A percentile compares a stretch with the other conserved stretches of the same genome.
Evolutionary conservation across 2,888 invertebrate species (phyloP).

Genomic region (Andrena praecox): DNA sequence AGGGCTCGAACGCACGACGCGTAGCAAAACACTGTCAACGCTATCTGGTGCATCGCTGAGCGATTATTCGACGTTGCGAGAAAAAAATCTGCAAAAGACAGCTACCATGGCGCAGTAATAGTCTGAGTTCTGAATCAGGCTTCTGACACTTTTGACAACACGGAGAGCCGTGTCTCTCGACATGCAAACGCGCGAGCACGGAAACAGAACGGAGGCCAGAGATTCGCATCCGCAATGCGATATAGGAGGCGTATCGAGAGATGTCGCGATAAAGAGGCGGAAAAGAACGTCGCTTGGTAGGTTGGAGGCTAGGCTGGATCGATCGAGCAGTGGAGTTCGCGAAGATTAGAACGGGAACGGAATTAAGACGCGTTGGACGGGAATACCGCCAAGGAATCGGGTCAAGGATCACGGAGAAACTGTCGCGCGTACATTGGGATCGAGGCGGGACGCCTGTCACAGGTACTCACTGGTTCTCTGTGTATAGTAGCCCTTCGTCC

Average conservation of each 20-base stretch:
- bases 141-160: background rate
- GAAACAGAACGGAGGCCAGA: no score
- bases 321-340: conserved; percentile 39
- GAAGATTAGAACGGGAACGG: conserved; percentile 39
- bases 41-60: no score
- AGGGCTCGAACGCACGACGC: conserved; percentile 18
- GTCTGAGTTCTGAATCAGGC: background rate
- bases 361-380: conserved; percentile 40
- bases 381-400: conserved; percentile 51
- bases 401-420: conserved; percentile 45
- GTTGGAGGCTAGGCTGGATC: conserved; percentile 26
- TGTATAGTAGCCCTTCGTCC: conserved; percentile 3
- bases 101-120: background rate
- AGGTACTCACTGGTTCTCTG: conserved; percentile 47
- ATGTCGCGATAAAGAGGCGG: background rate
- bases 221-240: background rate
- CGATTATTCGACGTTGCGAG: background rate
- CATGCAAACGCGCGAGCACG: background rate
- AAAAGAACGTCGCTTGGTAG: background rate
- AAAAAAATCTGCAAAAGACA: background rate
- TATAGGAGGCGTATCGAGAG: background rate
- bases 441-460: background rate
- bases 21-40: conserved; percentile 22
- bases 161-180: background rate
- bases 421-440: background rate